Conservation (phyloP, 2,797 vertebrate species). For the Hybognathus amarus region DNA sequence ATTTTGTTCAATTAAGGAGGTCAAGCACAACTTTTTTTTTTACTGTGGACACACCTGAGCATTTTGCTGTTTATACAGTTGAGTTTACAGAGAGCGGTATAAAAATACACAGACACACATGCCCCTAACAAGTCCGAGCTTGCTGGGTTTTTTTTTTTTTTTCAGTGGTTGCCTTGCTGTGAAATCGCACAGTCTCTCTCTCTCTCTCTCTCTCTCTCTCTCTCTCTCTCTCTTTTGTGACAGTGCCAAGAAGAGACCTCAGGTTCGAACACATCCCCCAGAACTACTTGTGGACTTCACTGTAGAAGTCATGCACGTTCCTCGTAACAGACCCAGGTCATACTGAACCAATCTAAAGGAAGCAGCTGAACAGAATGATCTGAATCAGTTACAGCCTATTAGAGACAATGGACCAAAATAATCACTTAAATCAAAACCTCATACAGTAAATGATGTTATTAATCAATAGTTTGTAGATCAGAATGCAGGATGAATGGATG, state of each 20-base stretch:
- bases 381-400: neutral
- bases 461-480: neutral
- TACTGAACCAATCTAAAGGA: neutral
- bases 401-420: conserved; percentile 6
- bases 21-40: conserved; percentile 36
- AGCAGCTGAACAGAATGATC: neutral
- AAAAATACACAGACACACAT: conserved; percentile 27
- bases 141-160: conserved; percentile 45
- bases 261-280: conserved; percentile 22
- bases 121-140: conserved; percentile 67
- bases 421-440: neutral
- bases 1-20: conserved; percentile 9
- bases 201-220: conserved; percentile 32
- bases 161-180: conserved; percentile 50
- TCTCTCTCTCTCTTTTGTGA: conserved; percentile 19
- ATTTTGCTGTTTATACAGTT: conserved; percentile 64
- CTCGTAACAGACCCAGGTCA: neutral
- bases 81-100: conserved; percentile 60
- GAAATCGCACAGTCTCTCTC: conserved; percentile 44
- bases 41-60: conserved; percentile 62
- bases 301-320: neutral
- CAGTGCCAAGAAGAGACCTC: conserved; percentile 28
- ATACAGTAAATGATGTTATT: neutral
- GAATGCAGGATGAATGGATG: neutral
- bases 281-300: neutral